Conservation (phyloP, 2,113 vertebrate genomes). For the Leiothrix lutea region DNA sequence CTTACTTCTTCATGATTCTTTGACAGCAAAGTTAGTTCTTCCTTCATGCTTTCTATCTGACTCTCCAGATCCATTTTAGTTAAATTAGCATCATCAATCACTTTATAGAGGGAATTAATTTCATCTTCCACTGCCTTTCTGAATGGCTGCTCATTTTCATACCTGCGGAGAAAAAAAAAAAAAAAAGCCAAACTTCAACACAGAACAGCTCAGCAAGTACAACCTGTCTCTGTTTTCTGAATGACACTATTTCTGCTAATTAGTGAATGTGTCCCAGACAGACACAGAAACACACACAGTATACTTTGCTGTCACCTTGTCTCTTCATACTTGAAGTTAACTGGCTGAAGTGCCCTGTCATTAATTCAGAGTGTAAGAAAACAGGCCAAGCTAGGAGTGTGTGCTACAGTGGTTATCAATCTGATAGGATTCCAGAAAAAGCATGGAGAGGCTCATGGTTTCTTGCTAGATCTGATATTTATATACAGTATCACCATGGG, state of each 20-base stretch:
- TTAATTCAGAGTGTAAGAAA: neutral
- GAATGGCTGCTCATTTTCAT: constrained; percentile 90
- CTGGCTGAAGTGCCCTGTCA: neutral
- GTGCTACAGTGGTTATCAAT: accelerated
- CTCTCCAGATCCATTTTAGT: constrained; percentile 86
- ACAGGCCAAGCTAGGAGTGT: neutral
- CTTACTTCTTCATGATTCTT: constrained; percentile 87
- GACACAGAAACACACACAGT: neutral
- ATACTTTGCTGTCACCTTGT: neutral
- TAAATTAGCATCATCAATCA: constrained; percentile 88
- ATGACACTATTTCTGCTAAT: neutral
- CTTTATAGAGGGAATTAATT: constrained; percentile 88
- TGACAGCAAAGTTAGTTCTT: constrained; percentile 82
- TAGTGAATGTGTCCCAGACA: neutral
- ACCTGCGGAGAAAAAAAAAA: constrained; percentile 69
- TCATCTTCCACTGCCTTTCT: constrained; percentile 89
- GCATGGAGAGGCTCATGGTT: accelerated
- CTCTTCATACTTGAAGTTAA: neutral
- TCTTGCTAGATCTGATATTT: neutral
- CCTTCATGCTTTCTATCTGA: constrained; percentile 87
- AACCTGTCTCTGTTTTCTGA: neutral
- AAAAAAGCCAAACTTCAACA: neutral
- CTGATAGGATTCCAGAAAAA: neutral
- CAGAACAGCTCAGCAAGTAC: neutral
- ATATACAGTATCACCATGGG: neutral